These are phyloP conservation scores for Cosmia pyralina DNA, from an alignment of 2,888 invertebrate species.

Conservation along the genomic window DNA sequence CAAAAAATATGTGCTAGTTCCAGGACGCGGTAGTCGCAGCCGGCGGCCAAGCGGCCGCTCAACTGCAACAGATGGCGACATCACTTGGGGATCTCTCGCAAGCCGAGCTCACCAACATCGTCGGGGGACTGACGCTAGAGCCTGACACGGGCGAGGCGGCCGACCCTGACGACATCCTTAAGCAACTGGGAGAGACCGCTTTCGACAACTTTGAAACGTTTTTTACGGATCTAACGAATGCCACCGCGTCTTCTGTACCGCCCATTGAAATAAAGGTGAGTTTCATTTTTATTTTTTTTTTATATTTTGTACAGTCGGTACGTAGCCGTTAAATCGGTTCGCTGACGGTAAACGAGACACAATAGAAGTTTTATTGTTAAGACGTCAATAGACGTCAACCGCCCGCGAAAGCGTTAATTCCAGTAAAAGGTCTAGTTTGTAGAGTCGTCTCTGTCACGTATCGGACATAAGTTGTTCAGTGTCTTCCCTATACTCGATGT, in stretches of 20 bases:
- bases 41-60: constrained; percentile 88
- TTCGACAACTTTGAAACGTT: constrained; percentile 96
- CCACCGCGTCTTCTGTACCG: constrained; percentile 91
- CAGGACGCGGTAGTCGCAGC: constrained; percentile 92
- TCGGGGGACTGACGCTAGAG: constrained; percentile 90
- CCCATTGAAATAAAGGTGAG: constrained; percentile 93
- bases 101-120: constrained; percentile 93
- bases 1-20: constrained; percentile 70
- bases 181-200: constrained; percentile 95
- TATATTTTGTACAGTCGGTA: too few species aligned
- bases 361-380: too few species aligned
- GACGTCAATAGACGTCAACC: too few species aligned
- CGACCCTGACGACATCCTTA: constrained; percentile 95
- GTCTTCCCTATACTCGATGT: too few species aligned
- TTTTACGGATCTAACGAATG: constrained; percentile 93
- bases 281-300: too few species aligned
- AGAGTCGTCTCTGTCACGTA: too few species aligned
- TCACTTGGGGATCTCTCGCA: constrained; percentile 93
- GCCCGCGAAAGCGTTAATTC: too few species aligned
- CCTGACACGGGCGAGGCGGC: constrained; percentile 82
- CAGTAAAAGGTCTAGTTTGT: too few species aligned
- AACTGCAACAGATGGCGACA: constrained; percentile 88
- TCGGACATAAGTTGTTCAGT: too few species aligned
- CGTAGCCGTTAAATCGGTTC: too few species aligned
- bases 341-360: too few species aligned